Conservation (phyloP, 2,797 vertebrate genomes). For the Dendrocincla tyrannina region DNA sequence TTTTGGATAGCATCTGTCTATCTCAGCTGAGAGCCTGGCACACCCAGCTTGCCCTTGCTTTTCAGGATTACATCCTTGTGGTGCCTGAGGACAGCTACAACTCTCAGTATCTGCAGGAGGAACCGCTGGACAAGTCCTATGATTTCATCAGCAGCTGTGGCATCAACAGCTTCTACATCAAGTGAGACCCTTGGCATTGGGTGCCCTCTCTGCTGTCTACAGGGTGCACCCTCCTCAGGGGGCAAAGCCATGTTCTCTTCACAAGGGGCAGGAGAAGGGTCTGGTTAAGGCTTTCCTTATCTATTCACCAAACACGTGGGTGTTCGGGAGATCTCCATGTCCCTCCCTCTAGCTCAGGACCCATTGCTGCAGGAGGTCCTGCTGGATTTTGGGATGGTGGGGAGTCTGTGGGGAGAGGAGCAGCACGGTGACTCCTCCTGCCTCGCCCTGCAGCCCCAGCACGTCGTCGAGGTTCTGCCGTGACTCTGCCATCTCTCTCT, state of each 20-base stretch:
- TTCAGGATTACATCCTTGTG: constrained; percentile 89
- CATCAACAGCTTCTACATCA: constrained; percentile 88
- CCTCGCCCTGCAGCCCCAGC: constrained; percentile 73
- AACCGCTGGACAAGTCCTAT: constrained; percentile 92
- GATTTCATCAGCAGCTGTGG: constrained; percentile 95
- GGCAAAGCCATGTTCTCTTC: neutral
- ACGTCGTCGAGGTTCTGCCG: constrained; percentile 85
- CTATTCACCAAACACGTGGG: fast-evolving
- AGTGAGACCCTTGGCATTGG: constrained; percentile 73
- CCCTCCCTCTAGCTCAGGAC: neutral
- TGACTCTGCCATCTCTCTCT: constrained; percentile 84
- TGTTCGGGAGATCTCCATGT: neutral
- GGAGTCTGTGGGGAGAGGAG: neutral
- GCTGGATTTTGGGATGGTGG: neutral
- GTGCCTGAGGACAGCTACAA: constrained; percentile 89
- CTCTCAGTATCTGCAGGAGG: constrained; percentile 86
- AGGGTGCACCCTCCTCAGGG: neutral
- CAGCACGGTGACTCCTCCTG: neutral
- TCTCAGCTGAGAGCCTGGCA: neutral
- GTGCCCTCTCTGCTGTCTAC: fast-evolving
- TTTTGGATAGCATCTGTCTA: neutral
- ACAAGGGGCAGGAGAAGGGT: neutral
- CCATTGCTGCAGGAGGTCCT: fast-evolving
- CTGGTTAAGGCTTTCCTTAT: neutral
- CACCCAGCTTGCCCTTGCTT: neutral